phyloP scores from a whole-genome alignment of 2,888 invertebrate species.

The Apodemia hepburni region DNA sequence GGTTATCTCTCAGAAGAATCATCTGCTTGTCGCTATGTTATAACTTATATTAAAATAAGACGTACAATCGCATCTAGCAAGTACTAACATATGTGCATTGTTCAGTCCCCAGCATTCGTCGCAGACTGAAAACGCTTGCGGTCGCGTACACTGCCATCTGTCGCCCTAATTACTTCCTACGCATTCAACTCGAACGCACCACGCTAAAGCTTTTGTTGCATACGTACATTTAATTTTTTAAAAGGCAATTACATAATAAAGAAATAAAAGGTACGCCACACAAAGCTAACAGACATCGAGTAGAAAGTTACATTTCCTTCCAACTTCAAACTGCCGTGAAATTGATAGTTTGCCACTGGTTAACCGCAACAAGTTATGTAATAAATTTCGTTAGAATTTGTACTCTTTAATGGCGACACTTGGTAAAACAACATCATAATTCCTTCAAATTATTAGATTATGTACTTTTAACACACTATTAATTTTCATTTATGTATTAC shows the following conservation, averaged over 20 bases:
- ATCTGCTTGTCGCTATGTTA: not conserved
- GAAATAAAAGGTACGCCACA: constrained; percentile 68
- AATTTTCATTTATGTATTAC: too few species aligned
- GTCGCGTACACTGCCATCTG: constrained; percentile 60
- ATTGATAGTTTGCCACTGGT: constrained; percentile 51
- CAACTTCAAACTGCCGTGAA: constrained; percentile 60
- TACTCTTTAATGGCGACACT: not conserved
- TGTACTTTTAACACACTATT: too few species aligned
- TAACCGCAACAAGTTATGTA: constrained; percentile 54
- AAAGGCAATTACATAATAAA: constrained; percentile 58
- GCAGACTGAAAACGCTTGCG: constrained; percentile 37
- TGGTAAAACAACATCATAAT: not conserved
- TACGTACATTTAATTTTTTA: constrained; percentile 53
- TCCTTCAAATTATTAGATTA: not conserved
- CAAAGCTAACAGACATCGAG: constrained; percentile 44
- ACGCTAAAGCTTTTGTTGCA: constrained; percentile 51
- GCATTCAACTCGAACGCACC: constrained; percentile 53
- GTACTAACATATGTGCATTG: constrained; percentile 27
- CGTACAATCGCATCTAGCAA: not conserved
- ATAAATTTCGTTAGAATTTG: constrained; percentile 31
- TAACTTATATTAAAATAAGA: not conserved
- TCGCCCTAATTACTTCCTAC: constrained; percentile 67
- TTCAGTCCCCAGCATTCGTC: constrained; percentile 32
- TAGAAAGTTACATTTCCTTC: constrained; percentile 58
- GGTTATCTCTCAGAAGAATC: too few species aligned